Base-by-base conservation (phyloP, 2,797 vertebrate species). In the Melanotaenia parkinsoni region DNA sequence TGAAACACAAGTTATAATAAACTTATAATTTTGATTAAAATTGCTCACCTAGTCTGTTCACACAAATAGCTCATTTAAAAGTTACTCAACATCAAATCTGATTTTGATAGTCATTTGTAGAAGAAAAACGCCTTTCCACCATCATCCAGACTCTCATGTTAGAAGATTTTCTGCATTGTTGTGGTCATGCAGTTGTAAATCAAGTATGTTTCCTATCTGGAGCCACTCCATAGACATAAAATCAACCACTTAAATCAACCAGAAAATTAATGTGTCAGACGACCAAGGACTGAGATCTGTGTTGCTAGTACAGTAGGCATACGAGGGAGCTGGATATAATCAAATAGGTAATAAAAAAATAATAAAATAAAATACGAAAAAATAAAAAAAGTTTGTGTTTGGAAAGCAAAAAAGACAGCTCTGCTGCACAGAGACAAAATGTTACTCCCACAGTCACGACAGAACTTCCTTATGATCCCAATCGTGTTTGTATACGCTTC, bases 271-370 rank as follows among this genome's bases (percentile, higher is more conserved):
- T 43, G 40, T 40, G 38, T 37, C 2, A 40, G 38, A 14, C 38
- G 9, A 51, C 10, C 3, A 51, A 24, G 24, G 11, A 22, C 24
- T 12, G n/a, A n/a, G 16, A 18, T 20, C 18, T 45, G 18, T 6
- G 20, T 67, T 67, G 30, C 1, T 32, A 37, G 13, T 30, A 38
- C 4, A 43, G 33, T 5, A 37, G 30, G 30, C 24, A 38, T 68
- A 0, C 5, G 4, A 2, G 33, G 65, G 63, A 24, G 70, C 68
- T 60, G 59, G 32, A 53, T 0, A 7, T 66, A 6, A 70, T 83
- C 57, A 35, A 59, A 61, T 22, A 28, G 26, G 26, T 28, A 28
- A 28, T 28, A 28, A 28, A 28, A 28, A 28, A 28, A 28, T 28
- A 28, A 28, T 28, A 28, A 28, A 28, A 28, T 28, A 28, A 28